Evolutionary conservation across 1,140 invertebrate genomes (phyloP).

Genomic region (Orius insidiosus): DNA sequence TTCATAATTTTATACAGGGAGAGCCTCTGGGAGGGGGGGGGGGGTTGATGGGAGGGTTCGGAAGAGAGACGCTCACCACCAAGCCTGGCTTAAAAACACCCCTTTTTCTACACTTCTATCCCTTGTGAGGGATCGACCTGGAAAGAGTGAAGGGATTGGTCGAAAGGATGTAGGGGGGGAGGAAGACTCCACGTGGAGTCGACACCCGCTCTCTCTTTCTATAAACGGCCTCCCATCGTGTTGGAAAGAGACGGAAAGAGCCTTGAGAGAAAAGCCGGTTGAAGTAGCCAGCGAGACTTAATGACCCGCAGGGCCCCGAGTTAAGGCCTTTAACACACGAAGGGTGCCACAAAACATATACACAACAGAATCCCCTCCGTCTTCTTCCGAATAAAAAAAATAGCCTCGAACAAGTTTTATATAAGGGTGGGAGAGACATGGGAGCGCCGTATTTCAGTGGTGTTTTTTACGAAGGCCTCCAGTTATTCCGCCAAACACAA

Average conservation of each 20-base stretch:
- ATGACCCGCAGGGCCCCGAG: constrained; percentile 16
- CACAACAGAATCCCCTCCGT: constrained; percentile 4
- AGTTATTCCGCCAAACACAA: constrained; percentile 16
- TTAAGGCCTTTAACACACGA: constrained; percentile 16
- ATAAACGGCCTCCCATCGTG: not conserved
- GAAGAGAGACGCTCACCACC: not conserved
- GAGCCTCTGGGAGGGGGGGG: not conserved
- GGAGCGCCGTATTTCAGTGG: constrained; percentile 11
- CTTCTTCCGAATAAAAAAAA: constrained; percentile 2
- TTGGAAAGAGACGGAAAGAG: not conserved
- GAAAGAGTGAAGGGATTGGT: not conserved
- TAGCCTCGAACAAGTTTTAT: constrained; percentile 11
- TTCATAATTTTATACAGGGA: constrained; percentile 13
- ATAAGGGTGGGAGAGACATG: constrained; percentile 1
- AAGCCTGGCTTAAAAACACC: constrained; percentile 1
- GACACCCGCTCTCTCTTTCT: constrained; percentile 5
- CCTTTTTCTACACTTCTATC: constrained; percentile 2
- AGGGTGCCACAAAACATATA: constrained; percentile 18
- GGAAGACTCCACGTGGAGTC: constrained; percentile 16
- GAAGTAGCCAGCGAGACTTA: constrained; percentile 17
- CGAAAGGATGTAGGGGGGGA: constrained; percentile 6
- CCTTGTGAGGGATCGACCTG: constrained; percentile 1
- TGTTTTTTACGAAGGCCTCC: constrained; percentile 16
- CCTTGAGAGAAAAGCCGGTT: constrained; percentile 3
- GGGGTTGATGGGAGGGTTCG: constrained; percentile 4